Percentiles rank a stretch among this genome's conserved stretches.
Evolutionary conservation across 2,113 vertebrate genomes (phyloP).

Genomic region (Sinocyclocheilus anshuiensis): DNA sequence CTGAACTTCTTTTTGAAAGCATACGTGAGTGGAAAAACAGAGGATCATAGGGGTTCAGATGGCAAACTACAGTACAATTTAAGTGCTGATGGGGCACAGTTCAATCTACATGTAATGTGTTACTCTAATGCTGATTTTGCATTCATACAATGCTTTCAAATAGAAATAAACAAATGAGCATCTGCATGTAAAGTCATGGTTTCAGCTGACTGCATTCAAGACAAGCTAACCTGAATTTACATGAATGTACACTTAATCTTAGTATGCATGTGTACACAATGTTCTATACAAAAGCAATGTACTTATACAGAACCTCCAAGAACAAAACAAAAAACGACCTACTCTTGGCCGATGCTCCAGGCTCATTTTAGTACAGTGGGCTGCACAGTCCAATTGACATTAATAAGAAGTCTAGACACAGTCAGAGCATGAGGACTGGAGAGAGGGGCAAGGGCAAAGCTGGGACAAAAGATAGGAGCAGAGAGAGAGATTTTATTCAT

Average conservation of each 20-base stretch:
- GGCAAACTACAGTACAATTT: background rate
- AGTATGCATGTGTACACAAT: background rate
- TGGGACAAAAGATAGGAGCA: background rate
- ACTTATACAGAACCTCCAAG: background rate
- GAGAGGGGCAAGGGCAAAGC: background rate
- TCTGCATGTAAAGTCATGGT: background rate
- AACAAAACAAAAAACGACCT: background rate
- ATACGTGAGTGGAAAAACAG: background rate
- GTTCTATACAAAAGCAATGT: background rate
- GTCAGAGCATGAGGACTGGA: background rate
- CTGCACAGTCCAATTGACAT: conserved; percentile 55
- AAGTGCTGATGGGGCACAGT: background rate
- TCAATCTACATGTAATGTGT: background rate
- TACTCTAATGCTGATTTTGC: background rate
- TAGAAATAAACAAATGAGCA: conserved; percentile 3
- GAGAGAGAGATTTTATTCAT: background rate
- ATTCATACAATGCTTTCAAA: conserved; percentile 7
- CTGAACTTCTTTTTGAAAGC: background rate
- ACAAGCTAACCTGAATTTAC: background rate
- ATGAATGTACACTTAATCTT: background rate
- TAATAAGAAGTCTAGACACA: conserved; percentile 65
- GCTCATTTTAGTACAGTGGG: conserved; percentile 27
- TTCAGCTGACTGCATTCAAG: background rate
- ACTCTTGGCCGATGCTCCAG: background rate
- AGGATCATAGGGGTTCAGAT: background rate